Evolutionary conservation across 2,113 vertebrate species (phyloP).

Genomic region (Gobiocypris rarus): DNA sequence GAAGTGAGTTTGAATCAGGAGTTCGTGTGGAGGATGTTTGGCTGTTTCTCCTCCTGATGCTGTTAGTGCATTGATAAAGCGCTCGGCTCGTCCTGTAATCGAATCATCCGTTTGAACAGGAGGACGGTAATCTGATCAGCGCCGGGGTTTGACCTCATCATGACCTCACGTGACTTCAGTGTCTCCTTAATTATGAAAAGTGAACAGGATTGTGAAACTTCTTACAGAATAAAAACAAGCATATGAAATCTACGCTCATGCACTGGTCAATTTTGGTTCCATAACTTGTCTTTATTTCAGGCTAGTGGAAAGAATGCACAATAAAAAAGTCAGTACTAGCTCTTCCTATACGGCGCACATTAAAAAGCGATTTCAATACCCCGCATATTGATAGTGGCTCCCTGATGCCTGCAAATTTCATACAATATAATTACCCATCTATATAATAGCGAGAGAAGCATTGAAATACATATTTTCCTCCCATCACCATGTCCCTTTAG

Average conservation of each 20-base stretch:
- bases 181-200: constrained; percentile 1
- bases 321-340: too few species aligned
- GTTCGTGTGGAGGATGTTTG: neutral
- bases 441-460: too few species aligned
- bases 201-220: neutral
- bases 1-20: neutral
- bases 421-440: too few species aligned
- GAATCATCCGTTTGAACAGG: constrained; percentile 18
- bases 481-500: too few species aligned
- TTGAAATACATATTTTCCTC: too few species aligned
- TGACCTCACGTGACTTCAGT: constrained; percentile 6
- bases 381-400: too few species aligned
- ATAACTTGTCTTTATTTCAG: too few species aligned
- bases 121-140: constrained; percentile 44
- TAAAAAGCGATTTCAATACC: too few species aligned
- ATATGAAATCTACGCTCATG: neutral
- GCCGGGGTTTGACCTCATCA: constrained; percentile 1
- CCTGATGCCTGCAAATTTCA: too few species aligned
- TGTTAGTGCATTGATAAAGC: constrained; percentile 63
- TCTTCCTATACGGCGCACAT: too few species aligned
- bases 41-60: constrained; percentile 57
- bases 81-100: constrained; percentile 15
- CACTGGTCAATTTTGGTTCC: neutral
- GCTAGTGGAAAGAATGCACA: too few species aligned
- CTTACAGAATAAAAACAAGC: neutral